These are phyloP conservation scores for Epirrhoe alternata DNA, from an alignment of 2,888 invertebrate species.

Conservation along the genomic window DNA sequence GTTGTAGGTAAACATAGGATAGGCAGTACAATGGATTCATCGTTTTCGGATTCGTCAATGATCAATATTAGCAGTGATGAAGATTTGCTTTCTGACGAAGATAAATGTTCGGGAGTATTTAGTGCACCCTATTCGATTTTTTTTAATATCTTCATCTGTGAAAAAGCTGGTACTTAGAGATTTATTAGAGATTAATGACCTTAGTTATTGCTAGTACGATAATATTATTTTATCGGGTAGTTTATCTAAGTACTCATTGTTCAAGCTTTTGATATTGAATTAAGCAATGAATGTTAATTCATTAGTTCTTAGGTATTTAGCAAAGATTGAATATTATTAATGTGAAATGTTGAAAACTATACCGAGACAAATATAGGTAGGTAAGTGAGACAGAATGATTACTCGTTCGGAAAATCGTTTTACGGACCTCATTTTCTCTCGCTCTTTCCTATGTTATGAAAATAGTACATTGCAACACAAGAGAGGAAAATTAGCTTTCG, in stretches of 20 bases:
- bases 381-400: no score
- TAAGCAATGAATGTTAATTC: background rate
- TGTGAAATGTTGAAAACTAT: background rate
- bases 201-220: background rate
- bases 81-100: no score
- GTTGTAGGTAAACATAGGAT: no score
- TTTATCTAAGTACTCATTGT: background rate
- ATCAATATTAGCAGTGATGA: no score
- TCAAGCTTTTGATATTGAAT: background rate
- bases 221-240: background rate
- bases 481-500: no score
- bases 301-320: slow-evolving; percentile 2
- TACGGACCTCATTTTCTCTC: no score
- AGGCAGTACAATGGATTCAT: no score
- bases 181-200: background rate
- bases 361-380: no score
- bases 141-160: background rate
- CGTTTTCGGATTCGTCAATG: no score
- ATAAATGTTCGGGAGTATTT: background rate
- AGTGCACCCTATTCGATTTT: background rate
- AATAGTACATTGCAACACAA: no score
- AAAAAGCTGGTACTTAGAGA: background rate
- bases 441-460: no score
- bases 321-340: background rate
- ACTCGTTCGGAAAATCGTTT: no score